Conservation (phyloP, 2,113 vertebrate species). For the Pagrus major region DNA sequence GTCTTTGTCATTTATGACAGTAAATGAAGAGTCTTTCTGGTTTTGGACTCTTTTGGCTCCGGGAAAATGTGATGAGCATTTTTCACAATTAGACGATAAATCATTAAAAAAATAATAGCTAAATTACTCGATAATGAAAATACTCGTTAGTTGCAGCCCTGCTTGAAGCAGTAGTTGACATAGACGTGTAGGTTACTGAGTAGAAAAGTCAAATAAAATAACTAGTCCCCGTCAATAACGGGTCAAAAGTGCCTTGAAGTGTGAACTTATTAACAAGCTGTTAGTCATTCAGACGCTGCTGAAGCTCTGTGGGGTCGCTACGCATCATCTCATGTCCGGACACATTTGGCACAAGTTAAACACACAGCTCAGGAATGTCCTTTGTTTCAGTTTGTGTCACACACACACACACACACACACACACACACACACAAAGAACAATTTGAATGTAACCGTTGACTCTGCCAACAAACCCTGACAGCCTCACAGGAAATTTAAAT, state of each 20-base stretch:
- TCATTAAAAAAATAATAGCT: too few species aligned
- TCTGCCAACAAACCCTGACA: conserved; percentile 19
- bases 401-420: conserved; percentile 21
- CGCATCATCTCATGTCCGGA: conserved; percentile 34
- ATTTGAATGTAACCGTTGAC: conserved; percentile 7
- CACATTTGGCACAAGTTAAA: conserved; percentile 38
- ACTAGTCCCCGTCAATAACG: neutral
- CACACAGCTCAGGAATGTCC: conserved; percentile 54
- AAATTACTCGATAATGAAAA: too few species aligned
- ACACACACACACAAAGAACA: conserved; percentile 35
- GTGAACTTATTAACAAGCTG: conserved; percentile 38
- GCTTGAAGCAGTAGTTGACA: too few species aligned
- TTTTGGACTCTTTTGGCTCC: too few species aligned
- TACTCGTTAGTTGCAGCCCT: too few species aligned
- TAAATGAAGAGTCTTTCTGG: too few species aligned
- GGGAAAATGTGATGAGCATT: too few species aligned
- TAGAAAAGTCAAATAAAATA: neutral
- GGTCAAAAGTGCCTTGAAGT: neutral
- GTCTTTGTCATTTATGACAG: too few species aligned
- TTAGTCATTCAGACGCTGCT: conserved; percentile 25
- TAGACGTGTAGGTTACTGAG: too few species aligned
- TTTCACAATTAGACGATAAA: too few species aligned
- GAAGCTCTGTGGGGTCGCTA: conserved; percentile 41
- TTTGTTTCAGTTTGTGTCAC: conserved; percentile 8
- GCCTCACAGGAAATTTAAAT: conserved; percentile 17